Conservation (phyloP, 2,797 vertebrate species). For the Pagetopsis macropterus region DNA sequence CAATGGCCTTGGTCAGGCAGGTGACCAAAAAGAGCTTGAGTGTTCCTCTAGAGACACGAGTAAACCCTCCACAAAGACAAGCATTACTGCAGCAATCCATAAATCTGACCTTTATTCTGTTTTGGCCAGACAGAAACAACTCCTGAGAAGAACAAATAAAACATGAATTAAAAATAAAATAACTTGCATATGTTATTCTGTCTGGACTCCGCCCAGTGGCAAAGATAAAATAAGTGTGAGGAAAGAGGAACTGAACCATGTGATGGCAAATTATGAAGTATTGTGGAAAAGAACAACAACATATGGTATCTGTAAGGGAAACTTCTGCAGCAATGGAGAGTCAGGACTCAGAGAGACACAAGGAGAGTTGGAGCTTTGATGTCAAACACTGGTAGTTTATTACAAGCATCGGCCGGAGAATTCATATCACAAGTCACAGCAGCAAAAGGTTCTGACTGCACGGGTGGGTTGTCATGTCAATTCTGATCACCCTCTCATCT, state of each 20-base stretch:
- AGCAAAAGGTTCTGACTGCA: no score
- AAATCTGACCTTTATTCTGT: constrained; percentile 48
- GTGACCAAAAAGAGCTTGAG: constrained; percentile 38
- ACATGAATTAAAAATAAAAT: background rate
- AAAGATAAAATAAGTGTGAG: constrained; percentile 14
- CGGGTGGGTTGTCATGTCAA: no score
- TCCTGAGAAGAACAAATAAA: background rate
- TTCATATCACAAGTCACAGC: no score
- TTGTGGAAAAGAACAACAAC: no score
- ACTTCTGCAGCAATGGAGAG: no score
- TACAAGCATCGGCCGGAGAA: no score
- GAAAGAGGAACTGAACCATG: constrained; percentile 11
- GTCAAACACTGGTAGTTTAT: no score
- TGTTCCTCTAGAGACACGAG: constrained; percentile 33
- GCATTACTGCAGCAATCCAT: constrained; percentile 44
- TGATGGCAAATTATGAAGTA: background rate
- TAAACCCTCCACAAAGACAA: constrained; percentile 46
- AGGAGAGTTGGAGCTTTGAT: no score
- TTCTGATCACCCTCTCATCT: no score
- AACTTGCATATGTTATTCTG: constrained; percentile 22
- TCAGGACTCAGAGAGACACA: no score
- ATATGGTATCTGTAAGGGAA: no score
- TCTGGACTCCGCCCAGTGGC: constrained; percentile 25
- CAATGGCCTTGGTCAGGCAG: constrained; percentile 29
- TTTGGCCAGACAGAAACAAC: constrained; percentile 29